phyloP scores from a whole-genome alignment of 53 echinoderm and acorn worm genomes.

The Paelopatides confundens region DNA sequence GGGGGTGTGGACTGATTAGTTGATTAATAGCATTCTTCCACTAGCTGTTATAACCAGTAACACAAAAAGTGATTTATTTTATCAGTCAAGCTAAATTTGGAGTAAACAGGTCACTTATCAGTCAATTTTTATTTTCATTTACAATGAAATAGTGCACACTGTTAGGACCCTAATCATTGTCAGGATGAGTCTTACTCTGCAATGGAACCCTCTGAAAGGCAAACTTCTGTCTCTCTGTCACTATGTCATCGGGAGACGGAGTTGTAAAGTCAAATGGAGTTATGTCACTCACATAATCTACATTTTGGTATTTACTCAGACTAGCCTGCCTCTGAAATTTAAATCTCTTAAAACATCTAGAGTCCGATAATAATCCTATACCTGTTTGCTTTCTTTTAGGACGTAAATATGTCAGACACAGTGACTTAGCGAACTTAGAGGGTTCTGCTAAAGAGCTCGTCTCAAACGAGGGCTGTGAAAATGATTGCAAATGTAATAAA shows the following conservation, averaged over 20 bases:
- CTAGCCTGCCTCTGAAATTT: constrained; percentile 20
- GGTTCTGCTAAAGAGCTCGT: constrained; percentile 1
- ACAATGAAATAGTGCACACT: no score
- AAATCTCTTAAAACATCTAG: not conserved
- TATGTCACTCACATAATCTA: constrained; percentile 6
- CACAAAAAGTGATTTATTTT: no score
- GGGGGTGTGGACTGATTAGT: no score
- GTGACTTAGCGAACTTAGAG: constrained; percentile 17
- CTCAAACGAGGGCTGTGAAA: not conserved
- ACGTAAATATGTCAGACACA: not conserved
- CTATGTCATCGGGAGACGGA: constrained; percentile 92
- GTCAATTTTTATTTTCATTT: no score
- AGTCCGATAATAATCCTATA: not conserved
- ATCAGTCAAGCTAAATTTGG: no score
- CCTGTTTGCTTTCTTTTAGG: not conserved
- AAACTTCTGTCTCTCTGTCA: constrained; percentile 64
- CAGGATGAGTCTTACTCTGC: not conserved
- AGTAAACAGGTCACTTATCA: no score
- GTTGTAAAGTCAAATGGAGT: constrained; percentile 88
- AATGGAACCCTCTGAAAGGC: constrained; percentile 65
- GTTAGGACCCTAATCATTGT: not conserved
- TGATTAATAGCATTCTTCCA: no score
- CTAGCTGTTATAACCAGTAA: no score
- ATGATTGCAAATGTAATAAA: not conserved
- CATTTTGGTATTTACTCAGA: not conserved